phyloP scores from a whole-genome alignment of 1,140 invertebrate species.

The Brachionus plicatilis region DNA sequence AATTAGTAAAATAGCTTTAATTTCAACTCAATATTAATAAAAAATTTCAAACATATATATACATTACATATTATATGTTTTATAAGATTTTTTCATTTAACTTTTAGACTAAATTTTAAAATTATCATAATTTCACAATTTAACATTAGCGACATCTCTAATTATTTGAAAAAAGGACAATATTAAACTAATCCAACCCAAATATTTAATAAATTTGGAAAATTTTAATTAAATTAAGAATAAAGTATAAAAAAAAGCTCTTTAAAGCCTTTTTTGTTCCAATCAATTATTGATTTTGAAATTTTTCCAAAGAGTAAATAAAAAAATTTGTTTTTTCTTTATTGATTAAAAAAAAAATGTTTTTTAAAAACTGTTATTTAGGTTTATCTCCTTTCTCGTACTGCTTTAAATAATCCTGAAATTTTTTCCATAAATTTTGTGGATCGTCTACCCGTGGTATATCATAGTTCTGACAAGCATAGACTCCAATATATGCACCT shows the following conservation, averaged over 20 bases:
- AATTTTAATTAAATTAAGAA: too few species aligned
- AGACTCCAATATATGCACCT: conserved; percentile 14
- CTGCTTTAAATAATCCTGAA: conserved; percentile 17
- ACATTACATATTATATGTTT: neutral
- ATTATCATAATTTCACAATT: neutral
- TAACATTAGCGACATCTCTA: neutral
- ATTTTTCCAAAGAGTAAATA: too few species aligned
- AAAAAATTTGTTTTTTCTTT: too few species aligned
- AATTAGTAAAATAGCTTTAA: conserved; percentile 41
- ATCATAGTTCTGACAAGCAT: conserved; percentile 36
- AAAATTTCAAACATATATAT: neutral
- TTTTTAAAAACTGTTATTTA: neutral
- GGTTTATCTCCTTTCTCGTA: conserved; percentile 25
- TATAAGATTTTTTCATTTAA: neutral
- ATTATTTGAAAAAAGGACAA: neutral
- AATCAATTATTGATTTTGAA: too few species aligned
- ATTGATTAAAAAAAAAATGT: neutral
- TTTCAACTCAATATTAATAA: conserved; percentile 28
- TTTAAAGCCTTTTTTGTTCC: neutral
- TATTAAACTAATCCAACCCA: too few species aligned
- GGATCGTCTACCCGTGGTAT: conserved; percentile 31
- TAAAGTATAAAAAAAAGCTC: neutral
- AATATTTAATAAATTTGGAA: too few species aligned
- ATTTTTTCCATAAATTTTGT: neutral
- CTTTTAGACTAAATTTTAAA: neutral